Base-by-base conservation (phyloP, 2,113 vertebrate species). In the Tautogolabrus adspersus region DNA sequence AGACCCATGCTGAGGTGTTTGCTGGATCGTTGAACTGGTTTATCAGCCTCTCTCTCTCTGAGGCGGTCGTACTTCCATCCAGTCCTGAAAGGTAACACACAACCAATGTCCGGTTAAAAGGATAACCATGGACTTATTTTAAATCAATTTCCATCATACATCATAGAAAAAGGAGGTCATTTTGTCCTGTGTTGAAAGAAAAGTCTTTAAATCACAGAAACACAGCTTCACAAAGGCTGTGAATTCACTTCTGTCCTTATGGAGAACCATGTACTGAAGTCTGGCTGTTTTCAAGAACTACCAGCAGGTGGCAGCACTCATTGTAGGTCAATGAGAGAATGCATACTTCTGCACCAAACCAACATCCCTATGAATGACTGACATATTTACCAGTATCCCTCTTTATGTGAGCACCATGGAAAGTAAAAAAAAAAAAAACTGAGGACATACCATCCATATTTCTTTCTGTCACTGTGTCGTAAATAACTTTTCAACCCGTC, bases 11-110 rank as follows among this genome's bases (percentile, higher is more conserved):
- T 40, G 95, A 94, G 38, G 93, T 93, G 77, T 97, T 99, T 86
- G 87, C 92, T 15, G 97, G 95, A 86, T 98, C 96, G 59, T 99
- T 99, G 91, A 99, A 99, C 90, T 97, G 96, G 91, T 97, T 98
- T 81, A 99, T 99, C 71, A 99, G 94, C 13, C 96, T 90, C 63
- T 99, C 97, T 88, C 97, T 95, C 89, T 99, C 97, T 0, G 97
- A 97, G 57, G 96, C 95, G 9, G 97, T 96, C 5, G 97, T 99
- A 86, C 97, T 98, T 64, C 97, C 97, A 92, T 99, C 97, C 72
- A 99, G 88, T 77, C 97, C 97, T 98, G 85, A 3, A 75, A 78
- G 44, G 84, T 84, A 0, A 75, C 42, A 81, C 40, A 42, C 8
- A 83, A 13, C 46, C 40, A n/a, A 26, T 1, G 21, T 8, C 38